These are phyloP conservation scores for Ips typographus DNA, from an alignment of 1,140 invertebrate genomes.

Conservation along the genomic window DNA sequence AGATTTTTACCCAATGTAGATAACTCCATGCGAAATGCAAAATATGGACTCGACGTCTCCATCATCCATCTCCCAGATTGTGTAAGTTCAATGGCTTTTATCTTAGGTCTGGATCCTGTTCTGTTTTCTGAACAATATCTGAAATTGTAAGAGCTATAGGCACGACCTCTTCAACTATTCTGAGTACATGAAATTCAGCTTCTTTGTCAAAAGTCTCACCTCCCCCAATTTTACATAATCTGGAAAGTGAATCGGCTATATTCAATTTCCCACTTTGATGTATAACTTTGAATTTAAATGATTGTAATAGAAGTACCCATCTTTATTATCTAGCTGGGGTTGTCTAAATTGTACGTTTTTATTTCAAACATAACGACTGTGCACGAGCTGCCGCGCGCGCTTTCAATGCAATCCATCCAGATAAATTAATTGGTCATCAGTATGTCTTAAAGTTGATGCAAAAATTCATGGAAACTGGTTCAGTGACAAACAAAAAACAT, in stretches of 20 bases:
- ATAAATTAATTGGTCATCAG: no score
- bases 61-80: slow-evolving; percentile 14
- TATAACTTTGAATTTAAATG: slow-evolving; percentile 47
- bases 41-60: slow-evolving; percentile 34
- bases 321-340: slow-evolving; percentile 43
- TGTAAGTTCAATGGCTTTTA: slow-evolving; percentile 14
- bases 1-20: slow-evolving; percentile 27
- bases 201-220: slow-evolving; percentile 26
- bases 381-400: no score
- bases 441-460: no score
- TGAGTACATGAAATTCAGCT: slow-evolving; percentile 20
- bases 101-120: slow-evolving; percentile 4
- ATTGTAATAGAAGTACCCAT: slow-evolving; percentile 49
- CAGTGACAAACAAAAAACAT: no score
- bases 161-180: slow-evolving; percentile 19
- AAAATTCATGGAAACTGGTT: no score
- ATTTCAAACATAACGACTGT: no score
- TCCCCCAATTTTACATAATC: slow-evolving; percentile 34
- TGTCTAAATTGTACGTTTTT: no score
- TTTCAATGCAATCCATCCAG: no score
- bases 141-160: slow-evolving; percentile 27
- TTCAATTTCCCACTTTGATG: slow-evolving; percentile 50
- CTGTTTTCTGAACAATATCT: slow-evolving; percentile 12
- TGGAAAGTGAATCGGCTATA: slow-evolving; percentile 50
- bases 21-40: slow-evolving; percentile 33